These are phyloP conservation scores for Stigmatopora nigra DNA, from an alignment of 2,113 vertebrate species.

Conservation along the genomic window DNA sequence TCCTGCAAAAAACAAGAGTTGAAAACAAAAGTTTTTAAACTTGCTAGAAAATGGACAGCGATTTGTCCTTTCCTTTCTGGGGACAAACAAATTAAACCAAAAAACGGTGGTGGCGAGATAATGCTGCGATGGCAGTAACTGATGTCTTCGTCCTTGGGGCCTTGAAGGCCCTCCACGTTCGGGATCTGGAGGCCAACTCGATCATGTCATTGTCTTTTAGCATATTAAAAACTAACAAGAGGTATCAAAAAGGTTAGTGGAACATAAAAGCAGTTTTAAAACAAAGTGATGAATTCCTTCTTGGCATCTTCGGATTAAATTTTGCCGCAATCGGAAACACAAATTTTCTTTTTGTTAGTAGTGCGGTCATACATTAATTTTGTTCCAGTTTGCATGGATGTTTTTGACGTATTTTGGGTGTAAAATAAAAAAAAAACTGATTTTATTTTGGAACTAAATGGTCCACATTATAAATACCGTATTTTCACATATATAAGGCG, in stretches of 20 bases:
- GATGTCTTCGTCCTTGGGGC: conserved; percentile 45
- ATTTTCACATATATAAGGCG: too few relatives aligned
- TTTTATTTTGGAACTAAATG: too few relatives aligned
- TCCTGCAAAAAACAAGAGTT: conserved; percentile 72
- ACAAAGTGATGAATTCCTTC: not conserved
- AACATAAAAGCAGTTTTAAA: not conserved
- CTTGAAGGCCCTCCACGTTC: conserved; percentile 24
- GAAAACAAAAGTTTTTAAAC: not conserved
- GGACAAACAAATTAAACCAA: too few relatives aligned
- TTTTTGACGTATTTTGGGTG: too few relatives aligned
- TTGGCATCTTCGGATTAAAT: not conserved
- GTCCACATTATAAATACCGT: too few relatives aligned
- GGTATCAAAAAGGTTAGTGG: conserved; percentile 14
- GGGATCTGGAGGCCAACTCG: conserved; percentile 34
- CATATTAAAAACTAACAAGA: conserved; percentile 29
- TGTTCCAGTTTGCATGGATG: too few relatives aligned
- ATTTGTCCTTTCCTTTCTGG: not conserved
- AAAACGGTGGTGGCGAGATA: not conserved
- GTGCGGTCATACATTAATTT: too few relatives aligned
- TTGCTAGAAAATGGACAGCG: not conserved
- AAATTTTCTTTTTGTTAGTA: too few relatives aligned
- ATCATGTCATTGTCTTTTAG: conserved; percentile 11
- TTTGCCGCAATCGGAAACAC: too few relatives aligned
- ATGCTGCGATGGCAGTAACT: conserved; percentile 2
- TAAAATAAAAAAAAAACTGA: too few relatives aligned